Conservation (phyloP, 92 coral and sea anemone genomes). For the Hydrozoanthus gracilis region DNA sequence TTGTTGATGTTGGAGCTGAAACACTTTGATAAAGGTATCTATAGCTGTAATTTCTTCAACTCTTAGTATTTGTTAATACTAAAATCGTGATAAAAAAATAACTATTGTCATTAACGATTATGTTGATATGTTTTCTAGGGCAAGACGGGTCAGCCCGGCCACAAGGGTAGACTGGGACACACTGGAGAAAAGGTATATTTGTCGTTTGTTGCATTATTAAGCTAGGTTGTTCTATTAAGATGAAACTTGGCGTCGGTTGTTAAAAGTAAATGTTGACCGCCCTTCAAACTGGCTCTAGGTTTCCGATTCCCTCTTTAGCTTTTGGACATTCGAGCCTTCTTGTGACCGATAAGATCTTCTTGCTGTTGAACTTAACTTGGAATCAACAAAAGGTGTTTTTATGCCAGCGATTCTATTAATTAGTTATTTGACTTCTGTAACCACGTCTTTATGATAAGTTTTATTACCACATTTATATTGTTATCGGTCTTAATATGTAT, state of each 20-base stretch:
- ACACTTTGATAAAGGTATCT: no score
- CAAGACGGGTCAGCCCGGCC: not conserved
- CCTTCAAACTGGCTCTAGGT: no score
- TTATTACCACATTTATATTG: not conserved
- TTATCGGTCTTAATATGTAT: not conserved
- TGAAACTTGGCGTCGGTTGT: not conserved
- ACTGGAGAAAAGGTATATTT: constrained; percentile 18
- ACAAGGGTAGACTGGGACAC: constrained; percentile 26
- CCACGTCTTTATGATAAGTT: not conserved
- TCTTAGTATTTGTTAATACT: no score
- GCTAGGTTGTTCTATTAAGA: not conserved
- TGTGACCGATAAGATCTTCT: no score
- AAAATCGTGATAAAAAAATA: no score
- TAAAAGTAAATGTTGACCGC: not conserved
- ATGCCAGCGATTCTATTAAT: no score
- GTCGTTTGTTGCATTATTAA: not conserved
- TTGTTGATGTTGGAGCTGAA: no score
- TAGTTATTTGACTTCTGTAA: not conserved
- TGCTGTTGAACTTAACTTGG: no score
- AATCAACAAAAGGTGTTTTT: no score
- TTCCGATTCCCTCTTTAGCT: no score
- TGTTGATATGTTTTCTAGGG: not conserved
- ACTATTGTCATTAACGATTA: not conserved
- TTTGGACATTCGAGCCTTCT: no score
- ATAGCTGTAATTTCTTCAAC: no score